These are phyloP conservation scores for Neodiprion lecontei DNA, from an alignment of 1,140 invertebrate genomes.

Conservation along the genomic window DNA sequence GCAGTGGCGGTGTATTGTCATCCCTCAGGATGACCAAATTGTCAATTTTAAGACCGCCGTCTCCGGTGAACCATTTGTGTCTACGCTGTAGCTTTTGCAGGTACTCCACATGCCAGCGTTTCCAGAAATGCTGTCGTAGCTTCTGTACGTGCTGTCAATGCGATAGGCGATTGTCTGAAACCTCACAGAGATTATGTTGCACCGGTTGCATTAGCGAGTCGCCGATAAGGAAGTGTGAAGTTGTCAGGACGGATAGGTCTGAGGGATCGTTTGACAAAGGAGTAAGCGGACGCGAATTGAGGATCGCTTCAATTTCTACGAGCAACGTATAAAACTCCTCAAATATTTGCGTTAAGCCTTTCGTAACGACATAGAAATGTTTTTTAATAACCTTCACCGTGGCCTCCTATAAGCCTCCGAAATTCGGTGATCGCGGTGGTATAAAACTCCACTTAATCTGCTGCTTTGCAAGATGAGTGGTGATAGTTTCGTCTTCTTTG, in stretches of 20 bases:
- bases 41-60: conserved; percentile 16
- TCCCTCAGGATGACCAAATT: conserved; percentile 29
- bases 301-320: conserved; percentile 27
- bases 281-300: conserved; percentile 40
- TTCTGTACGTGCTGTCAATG: conserved; percentile 36
- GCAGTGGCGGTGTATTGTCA: conserved; percentile 23
- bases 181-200: conserved; percentile 29
- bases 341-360: conserved; percentile 21
- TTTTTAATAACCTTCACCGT: conserved; percentile 3
- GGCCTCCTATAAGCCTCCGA: conserved; percentile 37
- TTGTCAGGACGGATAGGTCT: conserved; percentile 23
- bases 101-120: conserved; percentile 37
- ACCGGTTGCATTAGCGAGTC: neutral
- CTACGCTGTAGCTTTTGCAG: conserved; percentile 32
- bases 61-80: conserved; percentile 28
- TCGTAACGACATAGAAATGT: neutral
- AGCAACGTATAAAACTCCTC: conserved; percentile 38
- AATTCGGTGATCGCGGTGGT: conserved; percentile 33
- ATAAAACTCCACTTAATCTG: conserved; percentile 33
- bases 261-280: conserved; percentile 18
- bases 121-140: conserved; percentile 39
- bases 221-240: conserved; percentile 27
- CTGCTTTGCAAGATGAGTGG: conserved; percentile 13
- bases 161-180: conserved; percentile 23
- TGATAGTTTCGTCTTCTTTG: conserved; percentile 3